phyloP scores from a whole-genome alignment of 1,140 invertebrate genomes.

The Macrosteles quadrilineatus region DNA sequence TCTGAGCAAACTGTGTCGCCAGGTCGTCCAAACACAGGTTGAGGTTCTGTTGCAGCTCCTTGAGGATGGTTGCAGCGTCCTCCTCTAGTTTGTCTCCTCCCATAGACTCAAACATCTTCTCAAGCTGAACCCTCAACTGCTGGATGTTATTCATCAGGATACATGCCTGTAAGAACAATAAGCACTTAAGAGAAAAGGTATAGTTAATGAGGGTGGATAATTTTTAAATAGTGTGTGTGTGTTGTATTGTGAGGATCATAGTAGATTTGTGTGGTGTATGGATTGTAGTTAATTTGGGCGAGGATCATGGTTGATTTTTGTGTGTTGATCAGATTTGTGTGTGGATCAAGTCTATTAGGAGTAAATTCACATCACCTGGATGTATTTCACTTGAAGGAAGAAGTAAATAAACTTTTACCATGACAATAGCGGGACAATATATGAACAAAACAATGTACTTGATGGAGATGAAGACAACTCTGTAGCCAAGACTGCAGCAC shows the following conservation, averaged over 20 bases:
- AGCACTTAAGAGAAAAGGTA: slow-evolving; percentile 78
- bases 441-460: too few relatives aligned
- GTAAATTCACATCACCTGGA: too few relatives aligned
- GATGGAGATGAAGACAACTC: too few relatives aligned
- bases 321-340: background rate
- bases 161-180: slow-evolving; percentile 84
- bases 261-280: slow-evolving; percentile 26
- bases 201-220: too few relatives aligned
- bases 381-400: too few relatives aligned
- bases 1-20: slow-evolving; percentile 93
- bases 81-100: slow-evolving; percentile 95
- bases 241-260: too few relatives aligned
- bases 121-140: slow-evolving; percentile 95
- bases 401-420: too few relatives aligned
- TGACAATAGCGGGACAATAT: too few relatives aligned
- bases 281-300: slow-evolving; percentile 19
- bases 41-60: slow-evolving; percentile 93
- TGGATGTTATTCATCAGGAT: slow-evolving; percentile 99
- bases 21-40: slow-evolving; percentile 94
- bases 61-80: slow-evolving; percentile 94
- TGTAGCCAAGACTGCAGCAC: too few relatives aligned
- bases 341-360: too few relatives aligned
- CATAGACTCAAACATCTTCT: slow-evolving; percentile 99
- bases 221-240: too few relatives aligned
- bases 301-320: background rate